Evolutionary conservation across 2,888 invertebrate species (phyloP).

Genomic region (Sipha maydis): DNA sequence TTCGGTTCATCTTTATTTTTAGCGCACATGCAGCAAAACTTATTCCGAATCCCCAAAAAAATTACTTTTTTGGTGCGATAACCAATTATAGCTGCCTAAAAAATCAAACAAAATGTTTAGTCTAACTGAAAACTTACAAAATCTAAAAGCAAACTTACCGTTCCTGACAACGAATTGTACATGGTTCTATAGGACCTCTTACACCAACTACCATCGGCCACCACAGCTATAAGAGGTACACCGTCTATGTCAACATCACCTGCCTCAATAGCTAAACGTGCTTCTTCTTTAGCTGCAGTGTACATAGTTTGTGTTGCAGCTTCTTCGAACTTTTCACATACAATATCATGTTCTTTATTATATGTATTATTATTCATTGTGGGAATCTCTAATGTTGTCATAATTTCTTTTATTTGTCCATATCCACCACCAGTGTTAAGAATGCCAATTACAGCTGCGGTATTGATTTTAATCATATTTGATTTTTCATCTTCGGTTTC

Average conservation of each 20-base stretch:
- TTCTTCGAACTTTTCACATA: not conserved
- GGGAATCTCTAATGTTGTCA: not conserved
- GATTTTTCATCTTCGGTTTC: not conserved
- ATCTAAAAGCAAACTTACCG: not conserved
- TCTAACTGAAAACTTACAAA: too few species aligned
- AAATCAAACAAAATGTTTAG: too few species aligned
- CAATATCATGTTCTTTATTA: not conserved
- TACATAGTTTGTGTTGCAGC: not conserved
- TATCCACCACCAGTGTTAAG: not conserved
- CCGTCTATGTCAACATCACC: not conserved
- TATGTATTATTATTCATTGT: not conserved
- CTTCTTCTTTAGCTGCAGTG: not conserved
- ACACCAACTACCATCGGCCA: slow-evolving; percentile 20
- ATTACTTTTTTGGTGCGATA: not conserved
- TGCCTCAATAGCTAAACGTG: not conserved
- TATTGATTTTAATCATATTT: slow-evolving; percentile 6
- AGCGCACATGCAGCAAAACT: not conserved
- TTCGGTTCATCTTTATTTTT: not conserved
- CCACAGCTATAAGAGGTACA: too few species aligned
- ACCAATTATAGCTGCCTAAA: not conserved
- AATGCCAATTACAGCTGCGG: not conserved
- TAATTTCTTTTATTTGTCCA: not conserved
- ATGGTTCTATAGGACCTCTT: slow-evolving; percentile 19
- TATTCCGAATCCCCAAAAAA: too few species aligned
- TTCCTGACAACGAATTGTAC: not conserved